Evolutionary conservation across 2,888 invertebrate genomes (phyloP).

Genomic region (Heteromurus nitidus): DNA sequence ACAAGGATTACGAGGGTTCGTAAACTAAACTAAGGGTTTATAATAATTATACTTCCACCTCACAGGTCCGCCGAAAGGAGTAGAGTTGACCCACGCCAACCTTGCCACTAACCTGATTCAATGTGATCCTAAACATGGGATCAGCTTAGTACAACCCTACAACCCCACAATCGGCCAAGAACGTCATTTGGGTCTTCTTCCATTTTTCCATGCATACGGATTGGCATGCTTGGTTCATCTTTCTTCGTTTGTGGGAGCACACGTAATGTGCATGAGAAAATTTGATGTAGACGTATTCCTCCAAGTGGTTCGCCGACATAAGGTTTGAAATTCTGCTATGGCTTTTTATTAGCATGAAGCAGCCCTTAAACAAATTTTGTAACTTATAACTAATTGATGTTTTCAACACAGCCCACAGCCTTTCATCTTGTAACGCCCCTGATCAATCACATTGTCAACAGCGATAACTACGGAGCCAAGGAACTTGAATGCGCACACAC

Average conservation of each 20-base stretch:
- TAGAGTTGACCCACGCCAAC: slow-evolving; percentile 69
- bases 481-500: slow-evolving; percentile 49
- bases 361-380: no score
- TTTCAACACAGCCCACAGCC: slow-evolving; percentile 34
- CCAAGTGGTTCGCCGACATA: slow-evolving; percentile 64
- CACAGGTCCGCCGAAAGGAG: slow-evolving; percentile 69
- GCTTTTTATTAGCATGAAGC: no score
- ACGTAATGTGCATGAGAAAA: slow-evolving; percentile 65
- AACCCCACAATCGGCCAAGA: slow-evolving; percentile 54
- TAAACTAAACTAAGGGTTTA: background rate
- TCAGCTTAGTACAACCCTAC: slow-evolving; percentile 23
- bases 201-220: slow-evolving; percentile 72
- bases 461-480: slow-evolving; percentile 43
- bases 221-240: slow-evolving; percentile 54
- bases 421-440: slow-evolving; percentile 65
- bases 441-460: slow-evolving; percentile 53
- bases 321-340: slow-evolving; percentile 19
- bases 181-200: slow-evolving; percentile 68
- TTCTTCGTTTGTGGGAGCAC: slow-evolving; percentile 54
- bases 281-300: slow-evolving; percentile 68
- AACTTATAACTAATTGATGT: slow-evolving; percentile 13
- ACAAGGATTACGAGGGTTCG: no score
- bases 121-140: slow-evolving; percentile 35
- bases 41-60: no score
- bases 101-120: slow-evolving; percentile 65